Evolutionary conservation across 2,797 vertebrate species (phyloP).

Genomic region (Micromesistius poutassou): DNA sequence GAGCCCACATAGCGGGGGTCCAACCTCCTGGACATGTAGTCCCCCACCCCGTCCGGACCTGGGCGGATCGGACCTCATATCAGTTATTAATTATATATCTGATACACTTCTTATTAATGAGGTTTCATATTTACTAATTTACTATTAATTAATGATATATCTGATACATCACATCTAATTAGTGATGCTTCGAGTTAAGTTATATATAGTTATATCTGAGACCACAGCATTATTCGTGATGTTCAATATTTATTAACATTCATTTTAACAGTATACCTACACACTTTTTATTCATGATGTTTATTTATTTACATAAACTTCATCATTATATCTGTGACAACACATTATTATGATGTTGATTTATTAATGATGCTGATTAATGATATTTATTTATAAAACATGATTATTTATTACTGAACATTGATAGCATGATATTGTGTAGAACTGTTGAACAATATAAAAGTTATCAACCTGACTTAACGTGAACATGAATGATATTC

Average conservation of each 20-base stretch:
- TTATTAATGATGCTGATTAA: no score
- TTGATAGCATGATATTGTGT: neutral
- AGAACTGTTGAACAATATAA: no score
- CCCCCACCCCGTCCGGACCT: slow-evolving; percentile 74
- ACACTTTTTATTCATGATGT: no score
- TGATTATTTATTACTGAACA: no score
- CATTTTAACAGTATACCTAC: neutral
- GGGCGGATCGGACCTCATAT: neutral
- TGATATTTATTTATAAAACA: no score
- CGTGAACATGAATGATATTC: neutral
- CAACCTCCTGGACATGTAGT: slow-evolving; percentile 64
- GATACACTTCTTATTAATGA: neutral
- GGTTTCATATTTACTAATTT: neutral
- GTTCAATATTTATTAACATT: neutral
- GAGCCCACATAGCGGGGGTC: slow-evolving; percentile 58
- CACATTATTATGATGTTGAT: no score
- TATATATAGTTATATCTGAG: no score
- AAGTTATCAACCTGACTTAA: no score
- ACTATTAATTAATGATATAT: no score
- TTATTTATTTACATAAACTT: neutral
- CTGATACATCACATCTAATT: no score
- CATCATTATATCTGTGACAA: neutral
- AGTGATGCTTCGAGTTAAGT: no score
- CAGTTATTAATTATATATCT: neutral
- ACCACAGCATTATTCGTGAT: no score